These are phyloP conservation scores for Alviniconcha marisindica DNA, from an alignment of 1,140 invertebrate genomes.

Conservation along the genomic window DNA sequence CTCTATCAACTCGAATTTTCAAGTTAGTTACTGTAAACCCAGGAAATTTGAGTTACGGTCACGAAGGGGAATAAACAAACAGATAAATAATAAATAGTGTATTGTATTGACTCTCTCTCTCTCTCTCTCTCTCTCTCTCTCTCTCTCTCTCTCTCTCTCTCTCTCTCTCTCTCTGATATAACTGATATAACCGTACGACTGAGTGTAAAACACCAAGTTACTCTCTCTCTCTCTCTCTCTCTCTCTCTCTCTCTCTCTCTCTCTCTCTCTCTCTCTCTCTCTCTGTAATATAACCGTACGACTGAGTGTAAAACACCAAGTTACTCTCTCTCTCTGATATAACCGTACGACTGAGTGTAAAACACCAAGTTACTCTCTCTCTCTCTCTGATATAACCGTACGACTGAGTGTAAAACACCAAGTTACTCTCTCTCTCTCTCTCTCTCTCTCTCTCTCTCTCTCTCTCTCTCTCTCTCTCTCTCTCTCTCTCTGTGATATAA, in stretches of 20 bases:
- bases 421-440: background rate
- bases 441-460: background rate
- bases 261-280: background rate
- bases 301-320: background rate
- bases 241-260: background rate
- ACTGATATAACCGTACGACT: background rate
- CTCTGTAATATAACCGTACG: background rate
- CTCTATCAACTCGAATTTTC: too few species aligned
- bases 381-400: background rate
- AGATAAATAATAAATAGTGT: too few species aligned
- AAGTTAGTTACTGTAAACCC: too few species aligned
- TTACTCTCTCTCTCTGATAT: background rate
- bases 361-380: background rate
- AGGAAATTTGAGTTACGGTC: too few species aligned
- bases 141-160: background rate
- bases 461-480: background rate
- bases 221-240: slow-evolving; percentile 32
- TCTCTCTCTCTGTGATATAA: background rate
- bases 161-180: background rate
- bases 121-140: slow-evolving; percentile 30
- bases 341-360: background rate
- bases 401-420: too few species aligned
- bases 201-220: background rate
- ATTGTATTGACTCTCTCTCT: background rate
- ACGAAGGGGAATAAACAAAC: too few species aligned